Base-by-base conservation (phyloP, 2,113 vertebrate genomes). In the Onychorhynchus coronatus region DNA sequence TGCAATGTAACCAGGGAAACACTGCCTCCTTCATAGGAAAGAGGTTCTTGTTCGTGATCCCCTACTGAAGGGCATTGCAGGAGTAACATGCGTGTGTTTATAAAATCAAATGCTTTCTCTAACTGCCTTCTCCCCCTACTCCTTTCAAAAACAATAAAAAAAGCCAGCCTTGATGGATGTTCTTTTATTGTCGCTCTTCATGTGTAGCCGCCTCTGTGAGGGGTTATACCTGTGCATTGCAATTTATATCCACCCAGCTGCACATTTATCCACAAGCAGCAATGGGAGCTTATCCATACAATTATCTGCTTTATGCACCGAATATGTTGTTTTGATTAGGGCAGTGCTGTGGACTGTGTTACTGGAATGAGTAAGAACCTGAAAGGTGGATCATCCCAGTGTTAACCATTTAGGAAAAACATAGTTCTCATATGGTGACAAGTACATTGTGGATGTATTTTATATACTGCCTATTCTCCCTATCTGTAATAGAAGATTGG, bases 1-100 rank as follows among this genome's bases (percentile, higher is more conserved):
- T 65, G 37, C 58, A 35, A 20, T 63, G 47, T 87, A 90, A 95
- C 80, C 85, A 77, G 63, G 50, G 66, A 80, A 75, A 70, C 25
- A 53, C 33, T 71, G 14, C 27, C 17, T 12, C 28, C 42, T 44
- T 74, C 39, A 21, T 4, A 56, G 77, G n/a, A 42, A 74, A 62
- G 41, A 31, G 35, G 14, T 68, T 37, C 44, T 83, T 77, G 22
- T 67, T 92, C 6, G 3, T 58, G 53, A 42, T 78, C 44, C 28
- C 39, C 44, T 63, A 53, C 33, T 66, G 55, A 87, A 76, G 35
- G 59, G 37, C 27, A 8, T 24, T 53, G 47, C 31, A 70, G 41
- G 56, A 85, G n/a, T 70, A 62, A 85, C 46, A 39, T 67, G 28
- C 3, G 4, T 50, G 49, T 62, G 31, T 76, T 79, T 50, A 39